Percentiles rank a stretch among this genome's conserved stretches.
These are phyloP conservation scores for Malurus melanocephalus DNA, from an alignment of 2,113 vertebrate species.

Conservation along the genomic window DNA sequence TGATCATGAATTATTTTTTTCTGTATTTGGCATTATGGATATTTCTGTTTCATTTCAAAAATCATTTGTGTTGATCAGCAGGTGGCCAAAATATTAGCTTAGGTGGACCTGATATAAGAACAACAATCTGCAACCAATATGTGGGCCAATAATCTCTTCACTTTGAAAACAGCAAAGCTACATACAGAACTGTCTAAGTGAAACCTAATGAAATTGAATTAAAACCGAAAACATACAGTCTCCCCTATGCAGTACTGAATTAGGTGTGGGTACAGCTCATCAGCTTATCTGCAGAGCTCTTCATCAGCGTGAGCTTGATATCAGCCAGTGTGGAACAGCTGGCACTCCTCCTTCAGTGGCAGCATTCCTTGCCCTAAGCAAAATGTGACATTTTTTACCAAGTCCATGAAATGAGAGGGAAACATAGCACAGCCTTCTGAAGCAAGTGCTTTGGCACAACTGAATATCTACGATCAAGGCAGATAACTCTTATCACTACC, in stretches of 20 bases:
- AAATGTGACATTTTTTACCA: background rate
- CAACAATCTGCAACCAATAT: background rate
- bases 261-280: background rate
- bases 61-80: background rate
- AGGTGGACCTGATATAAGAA: background rate
- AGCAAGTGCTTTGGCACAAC: background rate
- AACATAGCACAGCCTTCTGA: background rate
- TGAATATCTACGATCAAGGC: background rate
- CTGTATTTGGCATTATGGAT: background rate
- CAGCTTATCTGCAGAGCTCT: background rate
- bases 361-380: background rate
- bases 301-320: background rate
- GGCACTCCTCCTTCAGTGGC: background rate
- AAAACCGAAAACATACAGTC: background rate
- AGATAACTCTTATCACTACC: background rate
- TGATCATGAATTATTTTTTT: background rate
- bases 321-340: background rate
- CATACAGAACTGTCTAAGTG: background rate
- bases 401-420: background rate
- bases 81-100: background rate
- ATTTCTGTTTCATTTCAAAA: background rate
- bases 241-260: background rate
- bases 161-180: background rate
- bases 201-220: background rate
- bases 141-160: background rate